A percentile compares a stretch with the other conserved stretches of the same genome.
Evolutionary conservation across 2,113 vertebrate species (phyloP).

Genomic region (Triplophysa rosa): DNA sequence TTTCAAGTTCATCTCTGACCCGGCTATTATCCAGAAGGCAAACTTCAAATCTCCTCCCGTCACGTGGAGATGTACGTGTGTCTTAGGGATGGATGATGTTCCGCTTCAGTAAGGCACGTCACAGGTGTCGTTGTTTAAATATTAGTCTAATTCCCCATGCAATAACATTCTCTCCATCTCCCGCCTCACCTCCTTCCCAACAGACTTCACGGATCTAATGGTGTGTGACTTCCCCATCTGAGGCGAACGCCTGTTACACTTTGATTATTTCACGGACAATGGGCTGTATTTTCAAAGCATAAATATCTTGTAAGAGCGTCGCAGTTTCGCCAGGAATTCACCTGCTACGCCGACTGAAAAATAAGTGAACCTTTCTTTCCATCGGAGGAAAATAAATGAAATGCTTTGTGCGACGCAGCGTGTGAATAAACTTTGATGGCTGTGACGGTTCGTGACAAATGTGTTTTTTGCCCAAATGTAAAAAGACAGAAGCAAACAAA

Average conservation of each 20-base stretch:
- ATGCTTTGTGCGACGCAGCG: background rate
- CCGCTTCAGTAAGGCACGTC: conserved; percentile 25
- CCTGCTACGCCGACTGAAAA: background rate
- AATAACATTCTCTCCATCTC: background rate
- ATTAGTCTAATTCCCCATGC: conserved; percentile 36
- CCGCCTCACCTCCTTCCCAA: conserved; percentile 1
- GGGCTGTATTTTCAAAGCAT: background rate
- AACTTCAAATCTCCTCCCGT: background rate
- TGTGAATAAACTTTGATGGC: conserved; percentile 17
- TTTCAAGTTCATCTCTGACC: background rate
- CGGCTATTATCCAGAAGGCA: background rate
- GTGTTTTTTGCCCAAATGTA: background rate
- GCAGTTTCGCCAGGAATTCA: background rate
- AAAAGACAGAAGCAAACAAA: background rate
- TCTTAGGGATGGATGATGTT: conserved; percentile 25
- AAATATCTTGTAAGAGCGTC: conserved; percentile 16
- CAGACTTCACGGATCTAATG: conserved; percentile 29
- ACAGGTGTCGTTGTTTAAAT: conserved; percentile 41
- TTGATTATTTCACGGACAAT: conserved; percentile 31
- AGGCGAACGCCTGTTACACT: conserved; percentile 14
- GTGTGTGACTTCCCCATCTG: conserved; percentile 36
- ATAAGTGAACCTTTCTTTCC: background rate
- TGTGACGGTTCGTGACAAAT: conserved; percentile 26
- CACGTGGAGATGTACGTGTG: background rate
- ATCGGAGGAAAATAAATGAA: background rate